Percentiles rank a stretch among this genome's conserved stretches.
These are phyloP conservation scores for Recurvirostra avosetta DNA, from an alignment of 2,113 vertebrate genomes.

Conservation along the genomic window DNA sequence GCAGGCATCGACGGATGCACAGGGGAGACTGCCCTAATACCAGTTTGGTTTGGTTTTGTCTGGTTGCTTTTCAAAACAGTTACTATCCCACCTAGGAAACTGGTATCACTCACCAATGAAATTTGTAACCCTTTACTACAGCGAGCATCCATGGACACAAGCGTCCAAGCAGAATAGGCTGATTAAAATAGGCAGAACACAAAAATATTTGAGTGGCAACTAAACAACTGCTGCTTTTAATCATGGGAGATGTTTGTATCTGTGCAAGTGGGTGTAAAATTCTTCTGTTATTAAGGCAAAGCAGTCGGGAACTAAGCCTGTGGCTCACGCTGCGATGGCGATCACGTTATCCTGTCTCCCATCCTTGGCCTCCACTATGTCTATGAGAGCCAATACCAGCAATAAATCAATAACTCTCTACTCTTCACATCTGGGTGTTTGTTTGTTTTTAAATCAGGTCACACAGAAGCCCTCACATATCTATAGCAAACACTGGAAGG, in stretches of 20 bases:
- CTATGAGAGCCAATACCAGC: neutral
- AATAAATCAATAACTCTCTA: neutral
- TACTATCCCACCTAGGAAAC: neutral
- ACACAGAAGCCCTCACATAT: neutral
- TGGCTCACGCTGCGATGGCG: neutral
- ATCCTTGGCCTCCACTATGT: neutral
- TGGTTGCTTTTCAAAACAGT: neutral
- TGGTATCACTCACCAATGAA: neutral
- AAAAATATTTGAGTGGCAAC: neutral
- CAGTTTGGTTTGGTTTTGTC: neutral
- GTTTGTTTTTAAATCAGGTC: neutral
- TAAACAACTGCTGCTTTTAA: conserved; percentile 39
- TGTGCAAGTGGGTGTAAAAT: conserved; percentile 27
- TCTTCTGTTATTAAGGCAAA: neutral
- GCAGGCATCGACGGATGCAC: neutral
- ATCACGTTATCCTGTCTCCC: neutral
- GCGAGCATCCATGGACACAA: neutral
- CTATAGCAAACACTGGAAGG: neutral
- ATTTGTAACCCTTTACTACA: neutral
- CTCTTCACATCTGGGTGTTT: neutral
- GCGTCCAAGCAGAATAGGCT: neutral
- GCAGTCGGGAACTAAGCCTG: neutral
- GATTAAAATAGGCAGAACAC: neutral
- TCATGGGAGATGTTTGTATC: neutral
- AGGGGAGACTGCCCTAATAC: neutral